Evolutionary conservation across 2,888 invertebrate genomes (phyloP), one percentile per base, ranked within the genome.

Genomic region (Philopedon plagiatum): DNA sequence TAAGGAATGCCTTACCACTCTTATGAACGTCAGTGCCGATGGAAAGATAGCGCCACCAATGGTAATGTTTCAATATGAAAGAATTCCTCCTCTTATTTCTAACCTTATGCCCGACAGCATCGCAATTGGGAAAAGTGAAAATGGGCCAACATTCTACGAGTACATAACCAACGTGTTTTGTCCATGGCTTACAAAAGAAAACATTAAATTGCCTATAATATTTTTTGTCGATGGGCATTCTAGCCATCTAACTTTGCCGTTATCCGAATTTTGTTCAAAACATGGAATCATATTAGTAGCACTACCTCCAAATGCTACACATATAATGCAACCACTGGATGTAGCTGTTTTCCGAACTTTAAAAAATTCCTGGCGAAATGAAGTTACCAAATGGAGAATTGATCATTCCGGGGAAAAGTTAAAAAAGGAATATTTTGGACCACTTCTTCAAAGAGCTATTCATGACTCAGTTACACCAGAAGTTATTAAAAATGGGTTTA

Each of bases 291-390:
- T 73, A 13, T 26, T 73, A 18, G 56, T 75, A 15, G 62, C 69
- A 21, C 57, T 76, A 2, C 57, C 21, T 56, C 74, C 76, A 39
- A 75, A 74, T 46, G 49, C 73, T 5, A 76, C 76, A 5, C 74
- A 75, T 60, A 54, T 75, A 13, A 19, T 75, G 5, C 34, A 37
- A 11, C 34, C 34, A 2, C 2, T 7, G 7, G 34, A 37, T 37
- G 34, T 37, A 2, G 0, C 49, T 18, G 62, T 70, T 8, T 75
- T 73, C 62, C 19, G 49, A 5, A 65, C 66, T 9, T n/a, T 73
- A 15, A 75, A 73, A 66, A 18, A n/a, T 15, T 21, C 15, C 9
- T 75, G 75, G 73, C 65, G 44, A 61, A 69, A 68, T 11, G 9
- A 7, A 11, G 34, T 37, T 4, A 2, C 7, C 9, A 8, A 5